A percentile compares a stretch with the other conserved stretches of the same genome.
phyloP scores from a whole-genome alignment of 1,140 invertebrate genomes.

The Dysdera silvatica region DNA sequence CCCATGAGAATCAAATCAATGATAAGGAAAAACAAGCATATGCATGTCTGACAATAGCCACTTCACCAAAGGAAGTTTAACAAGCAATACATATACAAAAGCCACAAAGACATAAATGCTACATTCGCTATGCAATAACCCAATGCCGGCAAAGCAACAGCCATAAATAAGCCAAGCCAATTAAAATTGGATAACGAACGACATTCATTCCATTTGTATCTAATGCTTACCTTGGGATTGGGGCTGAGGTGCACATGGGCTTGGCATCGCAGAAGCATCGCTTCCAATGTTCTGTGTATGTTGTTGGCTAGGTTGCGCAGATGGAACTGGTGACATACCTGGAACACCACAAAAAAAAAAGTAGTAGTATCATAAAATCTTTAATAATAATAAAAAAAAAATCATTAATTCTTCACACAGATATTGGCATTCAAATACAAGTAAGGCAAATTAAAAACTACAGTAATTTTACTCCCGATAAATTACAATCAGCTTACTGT shows the following conservation, averaged over 20 bases:
- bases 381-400: background rate
- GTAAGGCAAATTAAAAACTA: background rate
- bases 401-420: background rate
- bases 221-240: constrained; percentile 18
- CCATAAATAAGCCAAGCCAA: background rate
- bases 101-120: constrained; percentile 5
- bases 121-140: background rate
- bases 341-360: background rate
- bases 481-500: background rate
- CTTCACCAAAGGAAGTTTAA: background rate
- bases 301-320: constrained; percentile 3
- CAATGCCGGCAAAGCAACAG: background rate
- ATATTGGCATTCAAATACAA: no score
- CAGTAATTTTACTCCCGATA: background rate
- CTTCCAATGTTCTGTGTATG: constrained; percentile 12
- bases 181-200: background rate
- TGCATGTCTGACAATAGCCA: background rate
- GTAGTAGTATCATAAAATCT: background rate
- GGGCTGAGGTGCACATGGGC: constrained; percentile 14
- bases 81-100: background rate
- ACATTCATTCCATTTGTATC: background rate
- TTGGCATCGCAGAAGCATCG: constrained; percentile 20
- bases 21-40: no score
- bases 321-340: constrained; percentile 22
- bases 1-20: no score